Evolutionary conservation across 2,888 invertebrate genomes (phyloP), one percentile per base, ranked within the genome.

Genomic region (Hydraecia micacea): DNA sequence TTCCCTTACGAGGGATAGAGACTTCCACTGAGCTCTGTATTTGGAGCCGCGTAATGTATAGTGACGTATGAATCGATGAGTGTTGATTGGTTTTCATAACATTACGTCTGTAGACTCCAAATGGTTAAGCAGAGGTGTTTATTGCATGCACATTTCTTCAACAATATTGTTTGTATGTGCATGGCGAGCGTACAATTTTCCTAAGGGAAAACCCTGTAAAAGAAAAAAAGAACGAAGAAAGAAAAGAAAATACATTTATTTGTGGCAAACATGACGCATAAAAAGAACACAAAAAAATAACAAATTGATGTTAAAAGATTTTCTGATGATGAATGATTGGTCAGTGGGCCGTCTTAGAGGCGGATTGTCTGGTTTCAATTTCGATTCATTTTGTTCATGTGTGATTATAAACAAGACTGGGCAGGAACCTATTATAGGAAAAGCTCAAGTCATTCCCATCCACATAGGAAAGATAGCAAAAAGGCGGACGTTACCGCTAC

Each of bases 11-110:
- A 82, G 76, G 83, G 25, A 77, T 65, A 77, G 71, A 74, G 71
- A 72, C 65, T 67, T 73, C 55, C 42, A 66, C 49, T 32, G n/a
- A 39, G n/a, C 15, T 66, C 84, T 83, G 72, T 80, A 83, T 85
- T 75, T 73, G 86, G 83, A 62, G 39, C 71, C 67, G 71, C 71
- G 46, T 75, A 85, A 81, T 70, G 58, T 32, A 67, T 80, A 85
- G n/a, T 85, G 81, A 74, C 85, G 25, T 85, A 69, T 83, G 81
- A 80, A 85, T 80, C 70, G 81, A 85, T 67, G 60, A 73, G 68
- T 36, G 72, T 68, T 85, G 81, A 85, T 83, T 80, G 74, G 73
- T 46, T 55, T 69, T 84, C 81, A 79, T 80, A 82, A 82, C 18
- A 36, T 25, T 6, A 15, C 18, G 42, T 1, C 13, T 42, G 28